phyloP scores from a whole-genome alignment of 1,140 invertebrate genomes.

The Drosophila sechellia region DNA sequence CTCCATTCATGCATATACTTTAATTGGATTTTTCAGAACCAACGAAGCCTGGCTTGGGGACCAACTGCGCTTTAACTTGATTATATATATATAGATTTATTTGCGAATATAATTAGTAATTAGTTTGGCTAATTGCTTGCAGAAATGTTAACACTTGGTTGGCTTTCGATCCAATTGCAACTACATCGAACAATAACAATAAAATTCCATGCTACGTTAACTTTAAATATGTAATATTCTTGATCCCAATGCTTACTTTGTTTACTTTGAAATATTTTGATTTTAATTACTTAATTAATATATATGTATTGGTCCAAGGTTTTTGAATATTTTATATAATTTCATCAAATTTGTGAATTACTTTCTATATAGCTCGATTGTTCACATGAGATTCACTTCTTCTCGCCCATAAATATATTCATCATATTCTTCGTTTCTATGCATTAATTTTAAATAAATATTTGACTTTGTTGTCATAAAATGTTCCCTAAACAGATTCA shows the following conservation, averaged over 20 bases:
- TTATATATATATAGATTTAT: constrained; percentile 18
- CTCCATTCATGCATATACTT: constrained; percentile 1
- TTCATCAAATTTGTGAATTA: neutral
- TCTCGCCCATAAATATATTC: neutral
- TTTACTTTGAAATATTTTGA: constrained; percentile 11
- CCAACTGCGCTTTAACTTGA: constrained; percentile 52
- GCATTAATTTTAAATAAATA: constrained; percentile 5
- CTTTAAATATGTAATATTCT: constrained; percentile 33
- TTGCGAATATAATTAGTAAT: constrained; percentile 39
- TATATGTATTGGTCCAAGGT: constrained; percentile 45
- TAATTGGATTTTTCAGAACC: constrained; percentile 39
- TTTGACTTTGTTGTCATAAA: constrained; percentile 29
- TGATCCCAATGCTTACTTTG: constrained; percentile 16
- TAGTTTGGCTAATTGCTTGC: constrained; percentile 50
- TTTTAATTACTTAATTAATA: constrained; percentile 23
- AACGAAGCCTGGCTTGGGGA: constrained; percentile 39
- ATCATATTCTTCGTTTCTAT: neutral
- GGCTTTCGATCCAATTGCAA: constrained; percentile 39
- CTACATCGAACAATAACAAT: constrained; percentile 47
- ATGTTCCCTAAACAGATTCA: constrained; percentile 70
- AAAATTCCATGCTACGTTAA: constrained; percentile 41
- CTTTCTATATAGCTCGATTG: constrained; percentile 7
- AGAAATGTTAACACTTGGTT: constrained; percentile 52
- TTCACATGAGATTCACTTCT: too few relatives aligned
- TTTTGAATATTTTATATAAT: constrained; percentile 6